These are phyloP conservation scores for Drosophila merina DNA, from an alignment of 2,888 invertebrate genomes.

Conservation along the genomic window DNA sequence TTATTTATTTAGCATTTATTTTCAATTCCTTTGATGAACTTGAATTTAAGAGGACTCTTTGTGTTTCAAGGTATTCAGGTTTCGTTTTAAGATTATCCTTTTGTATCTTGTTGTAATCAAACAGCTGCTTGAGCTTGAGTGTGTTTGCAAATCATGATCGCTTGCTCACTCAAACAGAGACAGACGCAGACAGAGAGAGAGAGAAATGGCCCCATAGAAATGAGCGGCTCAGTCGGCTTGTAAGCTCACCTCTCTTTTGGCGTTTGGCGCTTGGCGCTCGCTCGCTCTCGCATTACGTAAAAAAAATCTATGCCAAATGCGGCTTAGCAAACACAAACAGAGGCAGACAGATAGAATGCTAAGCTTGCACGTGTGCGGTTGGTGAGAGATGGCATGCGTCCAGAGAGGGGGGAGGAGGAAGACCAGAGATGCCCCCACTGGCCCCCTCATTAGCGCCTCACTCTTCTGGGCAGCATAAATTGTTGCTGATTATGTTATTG, in stretches of 20 bases:
- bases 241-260: conserved; percentile 53
- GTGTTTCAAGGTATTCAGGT: background rate
- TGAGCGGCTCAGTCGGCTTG: conserved; percentile 21
- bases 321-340: conserved; percentile 56
- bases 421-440: background rate
- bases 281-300: conserved; percentile 59
- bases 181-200: conserved; percentile 21
- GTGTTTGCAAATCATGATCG: conserved; percentile 55
- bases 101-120: conserved; percentile 33
- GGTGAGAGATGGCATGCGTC: conserved; percentile 7
- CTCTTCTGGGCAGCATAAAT: conserved; percentile 58
- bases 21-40: too few species aligned
- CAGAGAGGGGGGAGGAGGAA: background rate
- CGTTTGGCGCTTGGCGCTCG: conserved; percentile 10
- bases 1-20: too few species aligned
- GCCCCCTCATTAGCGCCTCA: conserved; percentile 29
- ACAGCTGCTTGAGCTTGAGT: conserved; percentile 62
- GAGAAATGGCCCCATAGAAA: background rate
- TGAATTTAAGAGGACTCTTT: background rate
- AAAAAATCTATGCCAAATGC: conserved; percentile 72
- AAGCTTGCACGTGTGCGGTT: conserved; percentile 49
- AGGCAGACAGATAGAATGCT: conserved; percentile 46
- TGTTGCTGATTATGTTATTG: conserved; percentile 70
- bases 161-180: conserved; percentile 22
- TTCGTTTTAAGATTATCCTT: background rate